Evolutionary conservation across 1,140 invertebrate genomes (phyloP), one percentile per base, ranked within the genome.

Genomic region (Leguminivora glycinivorella): DNA sequence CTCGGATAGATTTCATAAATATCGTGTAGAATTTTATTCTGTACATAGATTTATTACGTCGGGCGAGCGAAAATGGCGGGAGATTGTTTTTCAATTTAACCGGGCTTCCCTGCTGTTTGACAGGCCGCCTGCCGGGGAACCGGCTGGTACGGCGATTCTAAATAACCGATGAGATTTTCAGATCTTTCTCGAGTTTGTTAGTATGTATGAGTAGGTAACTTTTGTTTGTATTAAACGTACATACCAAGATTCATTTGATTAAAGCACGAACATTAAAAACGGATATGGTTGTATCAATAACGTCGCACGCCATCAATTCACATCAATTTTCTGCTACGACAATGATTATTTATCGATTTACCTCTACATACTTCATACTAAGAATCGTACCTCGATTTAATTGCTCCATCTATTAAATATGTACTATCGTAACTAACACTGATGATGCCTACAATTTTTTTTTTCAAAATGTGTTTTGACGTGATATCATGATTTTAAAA

Each of bases 21-120:
- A 91, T 85, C 83, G 83, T 85, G 88, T 89, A 88, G 84, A 89
- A 91, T 89, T 91, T 91, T 90, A 63, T 63, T 63, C 58, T 90
- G 87, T 91, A 91, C 89, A 91, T 91, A 91, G 89, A 91, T 91
- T 91, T 91, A 91, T 91, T 89, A 90, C 87, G 85, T 83, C 84
- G 83, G 85, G 81, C 85, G 83, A 88, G 88, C 88, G 88, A 91
- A 91, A 91, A 91, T 91, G 88, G 88, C 87, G 88, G 87, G 89
- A 90, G 89, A 89, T 90, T 89, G 89, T 91, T 91, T 90, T 91
- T 91, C 89, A 90, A 91, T 91, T 91, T 89, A 85, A 87, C 84
- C 82, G 80, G 78, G 73, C 85, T 73, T 74, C 83, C 89, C 89
- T 74, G 89, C 89, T 90, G 89, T 79, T 81, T 83, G 83, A 87